Base-by-base conservation (phyloP, 2,888 invertebrate species). In the Amphipoea oculea region DNA sequence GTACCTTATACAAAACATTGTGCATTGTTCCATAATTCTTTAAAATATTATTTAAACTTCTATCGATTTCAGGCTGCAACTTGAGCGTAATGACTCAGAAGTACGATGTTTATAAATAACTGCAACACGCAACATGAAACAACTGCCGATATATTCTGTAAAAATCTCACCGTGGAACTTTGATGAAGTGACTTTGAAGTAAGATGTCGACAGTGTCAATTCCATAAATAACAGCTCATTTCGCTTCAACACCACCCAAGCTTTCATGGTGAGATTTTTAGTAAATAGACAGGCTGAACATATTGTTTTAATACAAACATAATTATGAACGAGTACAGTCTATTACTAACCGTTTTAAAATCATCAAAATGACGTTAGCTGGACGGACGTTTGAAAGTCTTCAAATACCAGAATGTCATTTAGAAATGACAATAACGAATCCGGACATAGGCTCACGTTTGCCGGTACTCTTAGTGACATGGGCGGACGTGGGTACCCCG, bases 401-500 rank as follows among this genome's bases (percentile, higher is more conserved):
- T 71, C 20, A 73, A 89, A 87, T 77, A 77, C 69, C 68, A 48
- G 71, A 84, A 82, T 69, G 86, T 73, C 71, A 81, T 89, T 89
- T 73, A 68, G 63, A 86, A 82, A 82, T 87, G 84, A 89, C 86
- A 86, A 76, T 86, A 87, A 83, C 71, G 79, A 82, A 80, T 84
- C 79, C 73, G 76, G 74, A 75, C 78, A 73, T 79, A 81, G 83
- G 71, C 84, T 78, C 84, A 86, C 78, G 84, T 84, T 83, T 79
- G 29, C 70, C 63, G 82, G 86, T 89, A 84, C 86, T 86, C 87
- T 84, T 73, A 81, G 90, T 92, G 92, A 93, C 93, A 92, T 81
- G 90, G 90, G 92, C 84, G 87, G 91, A 92, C 91, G 88, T 87
- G 92, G 93, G 90, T 91, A 77, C 82, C 81, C 83, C 88, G 86